Evolutionary conservation across 2,113 vertebrate species (phyloP), one percentile per base, ranked within the genome.

Genomic region (Trichechus manatus): DNA sequence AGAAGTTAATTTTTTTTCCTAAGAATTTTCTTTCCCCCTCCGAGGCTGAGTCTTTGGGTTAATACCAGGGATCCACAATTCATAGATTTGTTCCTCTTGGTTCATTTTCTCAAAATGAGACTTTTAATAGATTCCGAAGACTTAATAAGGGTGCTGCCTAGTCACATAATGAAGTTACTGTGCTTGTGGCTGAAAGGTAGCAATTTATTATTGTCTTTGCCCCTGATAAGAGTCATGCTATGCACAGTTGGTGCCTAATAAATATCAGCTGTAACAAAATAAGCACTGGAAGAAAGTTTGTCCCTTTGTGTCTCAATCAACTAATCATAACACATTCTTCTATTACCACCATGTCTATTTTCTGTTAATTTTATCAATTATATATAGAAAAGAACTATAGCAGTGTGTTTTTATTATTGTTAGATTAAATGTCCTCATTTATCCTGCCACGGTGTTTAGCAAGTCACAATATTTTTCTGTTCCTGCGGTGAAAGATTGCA

Each of bases 391-490:
- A 75, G 68, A 94, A 72, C 63, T 64, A 61, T 44, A 80, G 66
- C 70, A 39, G n/a, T 64, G 36, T 82, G 75, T 72, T 92, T 70
- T 94, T 96, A 91, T 95, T 93, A 94, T 68, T 93, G 79, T 89
- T 94, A 96, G 63, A 77, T 89, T 95, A 83, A 92, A 91, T 95
- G 92, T 91, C 78, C 95, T 97, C 87, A 97, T 98, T 95, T 94
- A 93, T 91, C 86, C 96, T 92, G 68, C 89, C 79, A 80, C 82
- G 1, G 20, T 31, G n/a, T 93, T 89, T 97, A 87, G 86, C 94
- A 94, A 96, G 96, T 97, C 97, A 98, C 93, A 97, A 97, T 97
- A 97, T 97, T 98, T 98, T 96, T 81, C 97, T 64, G 91, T 94
- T 89, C 95, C 96, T 66, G 97, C 88, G 61, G 96, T 93, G 95